A percentile compares a stretch with the other conserved stretches of the same genome.
phyloP scores from a whole-genome alignment of 2,113 vertebrate species.

The Mungos mungo region DNA sequence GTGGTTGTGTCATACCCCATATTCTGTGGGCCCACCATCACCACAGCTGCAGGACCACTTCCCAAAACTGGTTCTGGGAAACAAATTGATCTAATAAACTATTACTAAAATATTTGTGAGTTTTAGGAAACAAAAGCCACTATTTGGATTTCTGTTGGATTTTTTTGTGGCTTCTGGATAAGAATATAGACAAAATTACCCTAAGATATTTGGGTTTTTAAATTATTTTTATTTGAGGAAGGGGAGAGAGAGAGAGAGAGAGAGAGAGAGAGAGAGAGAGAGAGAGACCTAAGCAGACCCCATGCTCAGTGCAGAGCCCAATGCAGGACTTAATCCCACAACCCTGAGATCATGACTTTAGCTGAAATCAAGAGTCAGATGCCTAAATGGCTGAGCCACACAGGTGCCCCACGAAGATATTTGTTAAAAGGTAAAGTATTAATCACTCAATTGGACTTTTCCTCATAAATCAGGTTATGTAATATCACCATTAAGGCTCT shows the following conservation, averaged over 20 bases:
- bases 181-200: not conserved
- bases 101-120: not conserved
- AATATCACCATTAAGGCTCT: not conserved
- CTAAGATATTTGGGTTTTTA: not conserved
- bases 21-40: not conserved
- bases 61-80: not conserved
- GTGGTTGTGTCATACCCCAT: not conserved
- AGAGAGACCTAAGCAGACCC: too few relatives aligned
- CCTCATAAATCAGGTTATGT: not conserved
- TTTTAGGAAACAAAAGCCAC: not conserved
- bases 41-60: not conserved
- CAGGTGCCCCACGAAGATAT: not conserved
- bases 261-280: too few relatives aligned
- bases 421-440: constrained; percentile 6
- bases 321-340: too few relatives aligned
- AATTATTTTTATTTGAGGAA: too few relatives aligned
- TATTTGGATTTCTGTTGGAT: not conserved
- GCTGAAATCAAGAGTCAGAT: too few relatives aligned
- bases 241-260: too few relatives aligned
- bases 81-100: not conserved
- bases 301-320: too few relatives aligned
- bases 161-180: not conserved
- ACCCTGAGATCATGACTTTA: too few relatives aligned
- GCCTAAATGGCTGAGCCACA: too few relatives aligned
- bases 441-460: not conserved